These are phyloP conservation scores for Apaloderma vittatum DNA, from an alignment of 2,113 vertebrate species.

Conservation along the genomic window DNA sequence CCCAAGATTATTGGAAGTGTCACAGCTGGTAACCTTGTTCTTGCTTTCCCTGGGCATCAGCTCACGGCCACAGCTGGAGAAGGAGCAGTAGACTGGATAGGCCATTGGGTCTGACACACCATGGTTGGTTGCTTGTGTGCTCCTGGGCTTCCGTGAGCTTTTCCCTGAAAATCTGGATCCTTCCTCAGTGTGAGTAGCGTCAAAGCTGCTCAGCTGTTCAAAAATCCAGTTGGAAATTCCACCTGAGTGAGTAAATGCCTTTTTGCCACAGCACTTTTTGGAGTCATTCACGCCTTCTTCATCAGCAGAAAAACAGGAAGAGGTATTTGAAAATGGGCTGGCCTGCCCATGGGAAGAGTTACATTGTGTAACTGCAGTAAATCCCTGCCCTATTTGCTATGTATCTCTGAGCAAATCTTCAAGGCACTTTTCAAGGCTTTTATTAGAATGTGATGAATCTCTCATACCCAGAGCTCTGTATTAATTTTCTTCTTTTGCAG, in stretches of 20 bases:
- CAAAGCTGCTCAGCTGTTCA: not conserved
- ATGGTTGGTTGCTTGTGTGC: accelerated
- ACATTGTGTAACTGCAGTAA: constrained; percentile 28
- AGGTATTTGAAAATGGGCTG: constrained; percentile 45
- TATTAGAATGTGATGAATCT: not conserved
- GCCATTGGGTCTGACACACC: accelerated
- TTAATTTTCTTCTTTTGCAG: not conserved
- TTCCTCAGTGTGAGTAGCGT: not conserved
- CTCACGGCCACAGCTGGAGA: not conserved
- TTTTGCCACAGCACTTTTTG: not conserved
- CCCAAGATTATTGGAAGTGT: not conserved
- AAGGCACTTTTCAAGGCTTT: not conserved
- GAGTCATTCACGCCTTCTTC: not conserved
- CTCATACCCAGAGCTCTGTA: not conserved
- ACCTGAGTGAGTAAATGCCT: constrained; percentile 16
- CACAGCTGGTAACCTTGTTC: not conserved
- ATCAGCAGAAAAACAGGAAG: constrained; percentile 40
- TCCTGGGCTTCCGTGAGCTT: not conserved
- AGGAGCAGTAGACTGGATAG: not conserved
- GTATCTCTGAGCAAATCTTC: not conserved
- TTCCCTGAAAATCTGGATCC: not conserved
- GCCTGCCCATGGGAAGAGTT: not conserved
- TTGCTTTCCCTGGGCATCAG: not conserved
- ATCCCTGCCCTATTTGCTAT: not conserved
- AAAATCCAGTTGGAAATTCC: constrained; percentile 15